Base-by-base conservation (phyloP, 2,113 vertebrate species). In the Oriolus oriolus region DNA sequence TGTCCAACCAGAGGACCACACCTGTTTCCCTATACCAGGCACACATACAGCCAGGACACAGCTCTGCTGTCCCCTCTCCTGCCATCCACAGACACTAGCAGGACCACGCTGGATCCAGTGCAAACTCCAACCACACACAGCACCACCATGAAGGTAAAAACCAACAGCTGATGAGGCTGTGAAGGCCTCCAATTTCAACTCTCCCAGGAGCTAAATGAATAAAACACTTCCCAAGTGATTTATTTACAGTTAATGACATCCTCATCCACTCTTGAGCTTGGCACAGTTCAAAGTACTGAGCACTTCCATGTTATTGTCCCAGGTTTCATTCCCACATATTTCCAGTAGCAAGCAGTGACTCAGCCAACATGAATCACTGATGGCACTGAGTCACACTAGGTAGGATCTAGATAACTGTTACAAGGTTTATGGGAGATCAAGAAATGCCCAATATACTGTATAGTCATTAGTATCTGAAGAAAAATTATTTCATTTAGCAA, bases 311-410 rank as follows among this genome's bases (percentile, higher is more conserved):
- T 54, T 74, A 52, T 9, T 60, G 57, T 90, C 79, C 87, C 83
- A 73, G 82, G 93, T 75, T 84, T 61, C 59, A 81, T 82, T 85
- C 77, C 65, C 4, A 7, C 53, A 3, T 49, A 30, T 68, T 70
- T 70, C 37, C 94, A 68, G 31, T 75, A 81, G 70, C 11, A 8
- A 90, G 84, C 84, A 68, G 92, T 95, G 96, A 97, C 93, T 97
- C 96, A 96, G 92, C 83, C 76, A 12, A 2, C 73, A 78, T 96
- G 93, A 97, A 94, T 96, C 96, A 97, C 50, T 92, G 30, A 93
- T 88, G 86, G 85, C 86, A 74, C 21, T 96, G 96, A 96, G 73
- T 96, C 96, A 95, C 83, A 13, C 60, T 37, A 24, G 85, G 93
- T 66, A 93, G 86, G 73, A 84, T 52, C 88, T 81, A 86, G 87